A percentile compares a stretch with the other conserved stretches of the same genome.
Evolutionary conservation across 2,113 vertebrate genomes (phyloP).

Genomic region (Crotophaga sulcirostris): DNA sequence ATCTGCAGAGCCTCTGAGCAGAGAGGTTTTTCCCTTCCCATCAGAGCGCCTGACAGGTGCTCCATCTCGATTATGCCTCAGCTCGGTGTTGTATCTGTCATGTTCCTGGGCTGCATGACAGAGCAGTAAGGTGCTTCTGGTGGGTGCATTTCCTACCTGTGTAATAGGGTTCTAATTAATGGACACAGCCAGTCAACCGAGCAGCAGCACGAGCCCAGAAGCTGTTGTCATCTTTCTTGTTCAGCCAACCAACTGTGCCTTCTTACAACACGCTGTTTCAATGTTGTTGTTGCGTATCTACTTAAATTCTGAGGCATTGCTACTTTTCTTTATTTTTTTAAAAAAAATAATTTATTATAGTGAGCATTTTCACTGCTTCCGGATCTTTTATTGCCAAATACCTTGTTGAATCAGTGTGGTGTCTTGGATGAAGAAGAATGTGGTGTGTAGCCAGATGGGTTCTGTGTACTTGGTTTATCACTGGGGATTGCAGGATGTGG

Average conservation of each 20-base stretch:
- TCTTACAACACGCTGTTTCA: background rate
- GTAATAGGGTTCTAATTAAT: background rate
- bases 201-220: background rate
- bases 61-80: background rate
- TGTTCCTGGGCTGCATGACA: background rate
- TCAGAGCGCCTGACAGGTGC: background rate
- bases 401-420: background rate
- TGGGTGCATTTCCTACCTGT: background rate
- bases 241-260: background rate
- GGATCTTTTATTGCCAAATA: background rate
- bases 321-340: background rate
- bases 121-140: background rate
- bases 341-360: background rate
- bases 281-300: rapidly evolving
- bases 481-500: background rate
- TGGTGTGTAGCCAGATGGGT: background rate
- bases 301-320: background rate
- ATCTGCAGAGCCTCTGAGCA: background rate
- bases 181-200: background rate
- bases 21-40: background rate
- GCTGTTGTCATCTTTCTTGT: rapidly evolving
- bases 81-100: background rate
- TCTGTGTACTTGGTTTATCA: rapidly evolving
- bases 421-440: background rate
- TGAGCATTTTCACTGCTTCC: background rate